phyloP scores from a whole-genome alignment of 2,113 vertebrate species.

The Athene noctua region DNA sequence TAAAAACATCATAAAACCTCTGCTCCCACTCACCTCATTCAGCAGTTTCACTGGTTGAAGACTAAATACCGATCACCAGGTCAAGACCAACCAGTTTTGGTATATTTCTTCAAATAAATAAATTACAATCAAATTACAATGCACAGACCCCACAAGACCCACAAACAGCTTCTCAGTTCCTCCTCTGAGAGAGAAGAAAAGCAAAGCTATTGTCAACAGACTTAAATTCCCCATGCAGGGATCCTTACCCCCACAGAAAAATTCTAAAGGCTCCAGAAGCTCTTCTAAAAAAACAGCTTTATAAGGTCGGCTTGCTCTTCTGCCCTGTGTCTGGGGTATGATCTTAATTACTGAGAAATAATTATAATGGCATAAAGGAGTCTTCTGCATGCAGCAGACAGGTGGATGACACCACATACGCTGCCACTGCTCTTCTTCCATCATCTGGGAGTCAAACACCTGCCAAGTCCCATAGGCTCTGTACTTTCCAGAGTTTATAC shows the following conservation, averaged over 20 bases:
- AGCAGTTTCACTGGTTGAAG: not conserved
- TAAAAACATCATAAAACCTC: not conserved
- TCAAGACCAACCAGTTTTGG: not conserved
- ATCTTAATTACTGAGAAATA: not conserved
- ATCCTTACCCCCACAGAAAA: not conserved
- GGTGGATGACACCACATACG: not conserved
- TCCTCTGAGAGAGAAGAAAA: not conserved
- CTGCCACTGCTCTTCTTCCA: not conserved
- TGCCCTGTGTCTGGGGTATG: not conserved
- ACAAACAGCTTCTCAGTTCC: not conserved
- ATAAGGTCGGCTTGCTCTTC: not conserved
- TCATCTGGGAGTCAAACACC: not conserved
- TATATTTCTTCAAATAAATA: not conserved
- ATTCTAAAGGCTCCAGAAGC: not conserved
- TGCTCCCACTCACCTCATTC: not conserved
- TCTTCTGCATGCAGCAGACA: not conserved
- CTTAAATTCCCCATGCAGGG: not conserved
- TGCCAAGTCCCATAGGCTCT: fast-evolving
- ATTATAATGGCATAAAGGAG: not conserved
- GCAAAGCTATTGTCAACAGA: not conserved
- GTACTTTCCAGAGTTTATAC: not conserved
- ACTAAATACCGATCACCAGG: not conserved
- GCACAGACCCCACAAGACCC: not conserved
- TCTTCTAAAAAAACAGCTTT: not conserved
- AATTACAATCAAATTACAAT: not conserved